Base-by-base conservation (phyloP, 2,888 invertebrate genomes). In the Drosophila subsilvestris region DNA sequence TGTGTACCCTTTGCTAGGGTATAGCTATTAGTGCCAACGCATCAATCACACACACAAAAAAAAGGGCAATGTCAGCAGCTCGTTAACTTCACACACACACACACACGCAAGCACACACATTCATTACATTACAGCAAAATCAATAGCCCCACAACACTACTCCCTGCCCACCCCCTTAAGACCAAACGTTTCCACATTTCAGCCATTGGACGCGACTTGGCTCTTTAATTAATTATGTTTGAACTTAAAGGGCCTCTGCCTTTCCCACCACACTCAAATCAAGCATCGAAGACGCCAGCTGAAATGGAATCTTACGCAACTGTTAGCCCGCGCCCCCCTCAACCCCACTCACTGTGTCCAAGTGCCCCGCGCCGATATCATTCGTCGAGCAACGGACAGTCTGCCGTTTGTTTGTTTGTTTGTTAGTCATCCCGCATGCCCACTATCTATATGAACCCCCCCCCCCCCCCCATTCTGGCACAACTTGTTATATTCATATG, bases 11-110 rank as follows among this genome's bases (percentile, higher is more conserved):
- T 32, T 32, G 5, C 12, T 14, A 32, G 32, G 12, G 32, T 32
- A 32, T 14, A 4, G 3, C 4, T 14, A 12, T 12, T 1, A 5
- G 37, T 57, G 54, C 51, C 63, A 78, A 48, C 51, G 57, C 71
- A 80, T 76, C 80, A 80, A 83, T 82, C 74, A 73, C 73, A 72
- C n/a, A n/a, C 14, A 32, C 10, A 7, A 14, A 14, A 37, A 66
- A 80, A 83, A 80, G 78, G 74, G 67, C 74, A 76, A 56, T 70
- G 69, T 75, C 69, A 75, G 63, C 69, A 65, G 74, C 74, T 82
- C 80, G 79, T 79, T 80, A 79, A 58, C 70, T 63, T 60, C 43
- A 53, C 49, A 18, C 61, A 50, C 53, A 54, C 18, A 50, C 22
- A 59, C 14, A 57, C 10, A 10, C 27, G 47, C 32, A 51, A 20